Conservation (phyloP, 2,797 vertebrate species). For the Distichodus sexfasciatus region DNA sequence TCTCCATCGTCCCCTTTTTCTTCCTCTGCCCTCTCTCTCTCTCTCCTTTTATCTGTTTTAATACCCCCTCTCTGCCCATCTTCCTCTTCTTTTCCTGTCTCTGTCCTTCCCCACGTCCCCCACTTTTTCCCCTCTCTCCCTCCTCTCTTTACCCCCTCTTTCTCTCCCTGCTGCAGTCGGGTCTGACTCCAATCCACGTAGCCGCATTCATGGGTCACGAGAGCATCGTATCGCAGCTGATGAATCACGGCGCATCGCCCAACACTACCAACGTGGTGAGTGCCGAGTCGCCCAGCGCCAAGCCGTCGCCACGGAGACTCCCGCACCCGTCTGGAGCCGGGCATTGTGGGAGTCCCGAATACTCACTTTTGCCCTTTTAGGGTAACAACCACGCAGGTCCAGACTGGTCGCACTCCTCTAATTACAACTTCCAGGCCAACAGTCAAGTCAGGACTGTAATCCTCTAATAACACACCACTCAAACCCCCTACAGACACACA, state of each 20-base stretch:
- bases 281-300: too few species aligned
- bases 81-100: too few species aligned
- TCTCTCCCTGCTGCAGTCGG: conserved; percentile 77
- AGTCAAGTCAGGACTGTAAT: conserved; percentile 53
- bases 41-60: too few species aligned
- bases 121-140: not conserved
- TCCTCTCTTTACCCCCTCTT: not conserved
- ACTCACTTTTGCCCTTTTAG: conserved; percentile 38
- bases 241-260: conserved; percentile 90
- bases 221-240: conserved; percentile 95
- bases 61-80: too few species aligned
- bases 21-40: too few species aligned
- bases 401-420: conserved; percentile 36
- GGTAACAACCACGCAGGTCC: conserved; percentile 43
- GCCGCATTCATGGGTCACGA: conserved; percentile 99
- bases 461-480: conserved; percentile 48
- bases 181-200: conserved; percentile 97
- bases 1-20: too few species aligned
- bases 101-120: too few species aligned
- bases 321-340: conserved; percentile 7
- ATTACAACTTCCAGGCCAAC: conserved; percentile 45
- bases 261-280: conserved; percentile 85
- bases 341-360: too few species aligned
- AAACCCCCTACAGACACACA: conserved; percentile 8
- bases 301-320: too few species aligned